Evolutionary conservation across 2,888 invertebrate species (phyloP).

Genomic region (Apamea monoglypha): DNA sequence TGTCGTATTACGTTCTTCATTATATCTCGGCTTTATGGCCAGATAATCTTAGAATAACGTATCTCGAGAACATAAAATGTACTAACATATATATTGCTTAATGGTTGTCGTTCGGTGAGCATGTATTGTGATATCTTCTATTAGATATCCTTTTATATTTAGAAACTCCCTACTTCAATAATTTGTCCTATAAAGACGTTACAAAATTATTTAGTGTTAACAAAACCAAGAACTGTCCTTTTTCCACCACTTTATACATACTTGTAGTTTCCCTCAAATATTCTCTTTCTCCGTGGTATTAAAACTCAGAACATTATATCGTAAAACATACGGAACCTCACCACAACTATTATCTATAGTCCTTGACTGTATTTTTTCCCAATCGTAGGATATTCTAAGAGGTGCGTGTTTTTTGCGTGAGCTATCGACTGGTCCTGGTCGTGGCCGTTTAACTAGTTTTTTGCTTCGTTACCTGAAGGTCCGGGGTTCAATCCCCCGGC

Average conservation of each 20-base stretch:
- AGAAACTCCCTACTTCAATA: neutral
- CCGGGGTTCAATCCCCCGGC: slow-evolving; percentile 62
- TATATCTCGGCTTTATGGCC: slow-evolving; percentile 48
- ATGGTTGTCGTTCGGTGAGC: neutral
- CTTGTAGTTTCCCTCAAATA: neutral
- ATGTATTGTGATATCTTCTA: neutral
- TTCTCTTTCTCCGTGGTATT: neutral
- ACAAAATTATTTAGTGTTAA: neutral
- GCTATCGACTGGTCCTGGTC: slow-evolving; percentile 37
- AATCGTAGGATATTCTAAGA: slow-evolving; percentile 42
- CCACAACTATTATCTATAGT: neutral
- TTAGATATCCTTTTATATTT: neutral
- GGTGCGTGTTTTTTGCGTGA: slow-evolving; percentile 48
- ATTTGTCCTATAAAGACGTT: neutral
- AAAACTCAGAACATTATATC: neutral
- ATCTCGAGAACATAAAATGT: slow-evolving; percentile 17
- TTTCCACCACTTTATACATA: neutral
- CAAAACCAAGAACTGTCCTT: neutral
- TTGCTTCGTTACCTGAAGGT: slow-evolving; percentile 56
- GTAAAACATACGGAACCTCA: slow-evolving; percentile 45
- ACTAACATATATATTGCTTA: neutral
- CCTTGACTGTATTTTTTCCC: slow-evolving; percentile 32
- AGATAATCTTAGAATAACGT: slow-evolving; percentile 43
- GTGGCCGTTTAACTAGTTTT: slow-evolving; percentile 57
- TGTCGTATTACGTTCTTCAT: slow-evolving; percentile 53